Conservation (phyloP, 2,113 vertebrate species). For the Recurvirostra avosetta region DNA sequence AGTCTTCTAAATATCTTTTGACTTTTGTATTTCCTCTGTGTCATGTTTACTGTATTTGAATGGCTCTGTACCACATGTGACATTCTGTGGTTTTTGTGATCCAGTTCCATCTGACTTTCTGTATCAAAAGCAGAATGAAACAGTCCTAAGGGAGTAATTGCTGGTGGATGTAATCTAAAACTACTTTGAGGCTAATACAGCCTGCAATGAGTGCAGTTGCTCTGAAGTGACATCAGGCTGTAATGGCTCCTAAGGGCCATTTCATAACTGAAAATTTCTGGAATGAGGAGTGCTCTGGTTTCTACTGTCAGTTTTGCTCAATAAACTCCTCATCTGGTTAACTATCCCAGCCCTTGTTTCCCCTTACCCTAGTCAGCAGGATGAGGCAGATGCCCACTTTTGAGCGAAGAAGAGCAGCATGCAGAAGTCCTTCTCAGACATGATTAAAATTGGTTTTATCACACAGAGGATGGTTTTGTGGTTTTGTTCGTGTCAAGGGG, state of each 20-base stretch:
- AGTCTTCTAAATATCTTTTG: not conserved
- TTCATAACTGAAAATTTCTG: not conserved
- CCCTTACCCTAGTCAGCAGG: not conserved
- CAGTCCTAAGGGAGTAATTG: not conserved
- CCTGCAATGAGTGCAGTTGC: not conserved
- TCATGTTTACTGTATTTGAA: not conserved
- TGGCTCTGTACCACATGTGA: not conserved
- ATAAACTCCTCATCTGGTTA: not conserved
- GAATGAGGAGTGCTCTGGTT: not conserved
- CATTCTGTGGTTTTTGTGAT: not conserved
- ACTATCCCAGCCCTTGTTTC: not conserved
- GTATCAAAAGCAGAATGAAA: not conserved
- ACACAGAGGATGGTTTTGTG: not conserved
- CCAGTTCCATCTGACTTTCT: not conserved
- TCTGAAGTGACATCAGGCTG: not conserved
- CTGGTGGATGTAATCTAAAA: not conserved
- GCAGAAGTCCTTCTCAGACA: not conserved
- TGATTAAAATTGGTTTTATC: not conserved
- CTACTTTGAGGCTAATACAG: not conserved
- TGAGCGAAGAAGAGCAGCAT: not conserved
- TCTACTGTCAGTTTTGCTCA: not conserved
- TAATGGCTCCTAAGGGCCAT: not conserved
- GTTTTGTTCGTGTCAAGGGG: not conserved
- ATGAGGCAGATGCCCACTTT: not conserved
- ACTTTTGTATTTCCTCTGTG: not conserved